A percentile compares a stretch with the other conserved stretches of the same genome.
Evolutionary conservation across 23 tunicate species (phyloP).

Genomic region (Phallusia fumigata): DNA sequence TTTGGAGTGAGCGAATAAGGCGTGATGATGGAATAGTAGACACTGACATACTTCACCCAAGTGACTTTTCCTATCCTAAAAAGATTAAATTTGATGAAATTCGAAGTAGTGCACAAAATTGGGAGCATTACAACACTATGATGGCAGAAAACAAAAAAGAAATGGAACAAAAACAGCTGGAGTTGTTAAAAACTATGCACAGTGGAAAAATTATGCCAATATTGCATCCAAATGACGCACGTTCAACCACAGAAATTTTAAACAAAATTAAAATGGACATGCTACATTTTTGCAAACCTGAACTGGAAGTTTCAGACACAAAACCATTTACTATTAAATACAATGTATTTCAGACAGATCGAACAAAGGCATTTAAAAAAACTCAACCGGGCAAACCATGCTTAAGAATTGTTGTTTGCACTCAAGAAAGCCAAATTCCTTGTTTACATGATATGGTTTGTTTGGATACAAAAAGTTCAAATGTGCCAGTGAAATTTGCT

Average conservation of each 20-base stretch:
- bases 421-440: slow-evolving; percentile 17
- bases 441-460: slow-evolving; percentile 7
- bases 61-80: slow-evolving; percentile 43
- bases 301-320: background rate
- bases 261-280: background rate
- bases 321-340: slow-evolving; percentile 16
- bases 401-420: slow-evolving; percentile 33
- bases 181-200: slow-evolving; percentile 24
- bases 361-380: slow-evolving; percentile 53
- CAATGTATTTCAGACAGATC: slow-evolving; percentile 57
- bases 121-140: slow-evolving; percentile 53
- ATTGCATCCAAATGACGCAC: slow-evolving; percentile 37
- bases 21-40: background rate
- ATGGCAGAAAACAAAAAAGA: slow-evolving; percentile 15
- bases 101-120: slow-evolving; percentile 31
- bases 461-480: slow-evolving; percentile 3
- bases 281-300: background rate
- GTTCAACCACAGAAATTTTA: background rate
- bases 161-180: background rate
- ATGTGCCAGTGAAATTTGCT: slow-evolving; percentile 77
- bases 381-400: slow-evolving; percentile 74
- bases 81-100: slow-evolving; percentile 16
- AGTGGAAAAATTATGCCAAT: slow-evolving; percentile 53
- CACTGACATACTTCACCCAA: background rate
- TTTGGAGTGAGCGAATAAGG: background rate